Evolutionary conservation across 2,113 vertebrate genomes (phyloP), one percentile per base, ranked within the genome.

Genomic region (Galeopterus variegatus): DNA sequence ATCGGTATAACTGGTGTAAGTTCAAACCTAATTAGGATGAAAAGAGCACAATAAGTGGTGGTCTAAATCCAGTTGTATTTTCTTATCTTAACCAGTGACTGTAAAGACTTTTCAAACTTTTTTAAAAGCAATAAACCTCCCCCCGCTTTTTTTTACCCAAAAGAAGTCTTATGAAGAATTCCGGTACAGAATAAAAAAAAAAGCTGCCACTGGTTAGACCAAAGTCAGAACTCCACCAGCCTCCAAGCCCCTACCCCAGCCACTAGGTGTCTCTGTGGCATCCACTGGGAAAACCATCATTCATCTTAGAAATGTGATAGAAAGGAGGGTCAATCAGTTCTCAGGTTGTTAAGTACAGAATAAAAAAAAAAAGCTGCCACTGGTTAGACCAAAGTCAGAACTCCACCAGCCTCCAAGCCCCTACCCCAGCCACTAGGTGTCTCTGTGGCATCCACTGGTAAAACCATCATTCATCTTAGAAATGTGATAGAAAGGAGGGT

Each of bases 31-130:
- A 73, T 23, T 11, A 60, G 33, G 31, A 80, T 64, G 14, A 45
- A 90, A 88, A 93, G 31, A 73, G 15, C 13, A 90, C 50, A 89
- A 54, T n/a, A 24, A 92, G 84, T 50, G 64, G 60, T 91, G 72
- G 77, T 94, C 48, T 15, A 93, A 45, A 90, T 88, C 28, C 84
- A 81, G 41, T 58, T 72, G 14, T 45, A 83, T 87, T 67, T 87
- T 69, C 62, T 67, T 67, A 58, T 81, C 41, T 75, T 69, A 64
- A 70, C 54, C 10, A 85, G 60, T 76, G 45, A 8, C 58, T 90
- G 52, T 36, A 88, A 52, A 83, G 54, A 69, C 50, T 96, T 60
- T n/a, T 79, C 72, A 87, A 83, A 56, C 21, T 36, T 90, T 75
- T 45, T 86, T 48, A 36, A 85, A 86, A 91, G 45, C 72, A 75